A percentile compares a stretch with the other conserved stretches of the same genome.
Evolutionary conservation across 1,140 invertebrate genomes (phyloP).

Genomic region (Drusus annulatus): DNA sequence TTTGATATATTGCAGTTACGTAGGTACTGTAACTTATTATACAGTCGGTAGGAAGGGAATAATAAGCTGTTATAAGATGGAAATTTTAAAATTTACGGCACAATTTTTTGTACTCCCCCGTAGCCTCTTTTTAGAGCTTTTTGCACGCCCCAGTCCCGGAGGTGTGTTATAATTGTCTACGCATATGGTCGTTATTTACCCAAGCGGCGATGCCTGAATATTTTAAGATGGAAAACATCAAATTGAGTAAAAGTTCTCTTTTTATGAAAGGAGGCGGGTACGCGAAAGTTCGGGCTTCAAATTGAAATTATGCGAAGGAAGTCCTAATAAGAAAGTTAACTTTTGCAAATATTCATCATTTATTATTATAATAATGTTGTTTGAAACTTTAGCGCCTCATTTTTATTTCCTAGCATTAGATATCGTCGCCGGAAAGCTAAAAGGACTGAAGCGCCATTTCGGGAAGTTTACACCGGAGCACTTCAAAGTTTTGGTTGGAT

Average conservation of each 20-base stretch:
- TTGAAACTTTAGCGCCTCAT: too few relatives aligned
- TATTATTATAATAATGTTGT: too few relatives aligned
- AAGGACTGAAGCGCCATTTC: too few relatives aligned
- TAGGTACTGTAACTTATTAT: slow-evolving; percentile 60
- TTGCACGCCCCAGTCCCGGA: slow-evolving; percentile 25
- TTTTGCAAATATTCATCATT: too few relatives aligned
- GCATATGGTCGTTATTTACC: slow-evolving; percentile 36
- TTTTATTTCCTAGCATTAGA: too few relatives aligned
- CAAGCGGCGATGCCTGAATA: slow-evolving; percentile 11
- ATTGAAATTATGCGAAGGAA: not conserved
- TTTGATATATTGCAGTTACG: slow-evolving; percentile 60
- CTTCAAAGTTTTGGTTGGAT: too few relatives aligned
- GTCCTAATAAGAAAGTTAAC: not conserved
- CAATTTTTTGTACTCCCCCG: slow-evolving; percentile 42
- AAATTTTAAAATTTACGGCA: slow-evolving; percentile 57
- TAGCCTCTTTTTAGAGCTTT: not conserved
- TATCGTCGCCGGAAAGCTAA: too few relatives aligned
- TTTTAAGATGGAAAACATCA: slow-evolving; percentile 23
- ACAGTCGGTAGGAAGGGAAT: slow-evolving; percentile 59
- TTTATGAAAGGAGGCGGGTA: not conserved
- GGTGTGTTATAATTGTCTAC: slow-evolving; percentile 50
- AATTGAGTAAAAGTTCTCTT: slow-evolving; percentile 9
- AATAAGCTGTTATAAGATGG: slow-evolving; percentile 58
- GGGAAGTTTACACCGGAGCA: too few relatives aligned
- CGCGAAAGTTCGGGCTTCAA: not conserved